These are phyloP conservation scores for Acipenser ruthenus DNA, from an alignment of 2,797 vertebrate genomes.

Conservation along the genomic window DNA sequence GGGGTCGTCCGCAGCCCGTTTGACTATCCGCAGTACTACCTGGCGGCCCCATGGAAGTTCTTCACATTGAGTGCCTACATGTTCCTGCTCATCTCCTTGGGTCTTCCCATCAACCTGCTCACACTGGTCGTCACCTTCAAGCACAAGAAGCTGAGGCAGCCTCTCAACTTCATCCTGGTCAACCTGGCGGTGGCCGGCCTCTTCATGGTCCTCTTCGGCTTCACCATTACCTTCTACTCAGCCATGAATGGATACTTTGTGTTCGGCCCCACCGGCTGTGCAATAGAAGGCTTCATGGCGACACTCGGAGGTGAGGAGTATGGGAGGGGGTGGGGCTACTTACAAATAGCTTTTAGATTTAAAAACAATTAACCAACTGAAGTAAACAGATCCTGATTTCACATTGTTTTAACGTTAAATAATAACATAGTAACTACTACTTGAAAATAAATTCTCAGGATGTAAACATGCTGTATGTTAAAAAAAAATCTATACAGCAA, in stretches of 20 bases:
- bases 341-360: not conserved
- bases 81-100: slow-evolving; percentile 64
- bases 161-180: slow-evolving; percentile 69
- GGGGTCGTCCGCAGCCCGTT: slow-evolving; percentile 66
- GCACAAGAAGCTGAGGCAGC: slow-evolving; percentile 71
- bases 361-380: no score
- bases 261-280: slow-evolving; percentile 51
- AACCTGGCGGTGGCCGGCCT: slow-evolving; percentile 69
- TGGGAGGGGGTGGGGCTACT: accelerated
- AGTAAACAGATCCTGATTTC: no score
- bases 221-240: slow-evolving; percentile 63
- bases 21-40: slow-evolving; percentile 61
- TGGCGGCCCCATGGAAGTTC: slow-evolving; percentile 55
- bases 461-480: no score
- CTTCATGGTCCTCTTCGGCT: slow-evolving; percentile 63
- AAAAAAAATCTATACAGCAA: no score
- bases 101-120: slow-evolving; percentile 63
- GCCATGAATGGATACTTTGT: slow-evolving; percentile 60
- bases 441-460: no score
- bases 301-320: slow-evolving; percentile 55
- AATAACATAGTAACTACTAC: no score
- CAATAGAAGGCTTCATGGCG: slow-evolving; percentile 64
- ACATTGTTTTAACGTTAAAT: no score
- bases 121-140: slow-evolving; percentile 62
- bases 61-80: slow-evolving; percentile 55